phyloP scores from a whole-genome alignment of 2,113 vertebrate species.

The Pagrus major region DNA sequence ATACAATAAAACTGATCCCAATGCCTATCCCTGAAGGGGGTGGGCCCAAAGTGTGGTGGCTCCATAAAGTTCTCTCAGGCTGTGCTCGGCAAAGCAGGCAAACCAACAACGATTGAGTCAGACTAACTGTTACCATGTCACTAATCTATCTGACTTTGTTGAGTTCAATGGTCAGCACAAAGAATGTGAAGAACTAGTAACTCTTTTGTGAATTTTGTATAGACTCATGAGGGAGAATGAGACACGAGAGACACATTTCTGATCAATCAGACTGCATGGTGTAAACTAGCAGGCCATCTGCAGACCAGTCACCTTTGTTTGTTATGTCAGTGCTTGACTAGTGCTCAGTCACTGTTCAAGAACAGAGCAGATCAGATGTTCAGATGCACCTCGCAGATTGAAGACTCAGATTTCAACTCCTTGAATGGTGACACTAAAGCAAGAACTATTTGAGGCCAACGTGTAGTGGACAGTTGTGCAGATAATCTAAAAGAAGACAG shows the following conservation, averaged over 20 bases:
- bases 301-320: slow-evolving; percentile 18
- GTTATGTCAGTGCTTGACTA: background rate
- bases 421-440: slow-evolving; percentile 51
- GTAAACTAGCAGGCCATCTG: background rate
- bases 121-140: no score
- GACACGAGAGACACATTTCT: background rate
- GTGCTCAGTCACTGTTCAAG: slow-evolving; percentile 8
- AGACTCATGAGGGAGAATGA: no score
- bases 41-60: no score
- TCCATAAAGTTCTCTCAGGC: no score
- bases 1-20: no score
- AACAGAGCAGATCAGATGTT: slow-evolving; percentile 34
- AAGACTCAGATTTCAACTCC: slow-evolving; percentile 65
- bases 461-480: slow-evolving; percentile 27
- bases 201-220: no score
- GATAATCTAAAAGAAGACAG: slow-evolving; percentile 22
- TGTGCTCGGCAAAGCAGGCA: no score
- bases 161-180: no score
- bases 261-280: background rate
- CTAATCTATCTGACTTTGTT: no score
- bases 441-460: slow-evolving; percentile 49
- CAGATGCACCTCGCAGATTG: slow-evolving; percentile 33
- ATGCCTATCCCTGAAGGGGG: no score
- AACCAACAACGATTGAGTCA: no score
- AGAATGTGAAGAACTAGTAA: no score